phyloP scores from a whole-genome alignment of 2,113 vertebrate genomes.

The Calonectris borealis region DNA sequence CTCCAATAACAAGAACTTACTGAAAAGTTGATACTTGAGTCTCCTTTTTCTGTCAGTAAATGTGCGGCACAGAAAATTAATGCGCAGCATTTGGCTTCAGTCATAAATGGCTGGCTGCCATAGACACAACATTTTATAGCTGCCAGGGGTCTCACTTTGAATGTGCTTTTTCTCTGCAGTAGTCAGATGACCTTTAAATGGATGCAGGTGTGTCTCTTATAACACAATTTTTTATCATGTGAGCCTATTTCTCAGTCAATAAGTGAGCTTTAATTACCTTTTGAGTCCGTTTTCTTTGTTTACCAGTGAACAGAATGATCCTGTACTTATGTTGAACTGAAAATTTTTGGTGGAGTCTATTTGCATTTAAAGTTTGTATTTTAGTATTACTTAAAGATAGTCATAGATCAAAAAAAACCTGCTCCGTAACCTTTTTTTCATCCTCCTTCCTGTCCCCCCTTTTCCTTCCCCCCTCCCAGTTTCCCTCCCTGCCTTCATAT shows the following conservation, averaged over 20 bases:
- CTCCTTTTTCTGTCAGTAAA: conserved; percentile 27
- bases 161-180: conserved; percentile 29
- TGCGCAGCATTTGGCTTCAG: conserved; percentile 15
- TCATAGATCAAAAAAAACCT: background rate
- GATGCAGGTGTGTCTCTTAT: conserved; percentile 41
- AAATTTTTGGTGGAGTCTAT: background rate
- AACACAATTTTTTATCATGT: conserved; percentile 5
- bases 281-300: conserved; percentile 7
- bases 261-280: conserved; percentile 37
- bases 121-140: background rate
- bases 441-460: background rate
- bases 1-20: conserved; percentile 24
- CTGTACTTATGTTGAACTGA: background rate
- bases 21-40: conserved; percentile 5
- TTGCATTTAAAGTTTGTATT: background rate
- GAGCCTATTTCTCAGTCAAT: conserved; percentile 1
- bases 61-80: conserved; percentile 23
- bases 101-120: conserved; percentile 20
- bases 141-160: conserved; percentile 8
- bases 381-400: background rate
- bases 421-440: background rate
- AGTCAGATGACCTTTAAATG: conserved; percentile 52
- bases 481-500: background rate
- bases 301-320: background rate
- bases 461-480: background rate